Conservation (phyloP, 1,140 invertebrate genomes). For the Drosophila leontia region DNA sequence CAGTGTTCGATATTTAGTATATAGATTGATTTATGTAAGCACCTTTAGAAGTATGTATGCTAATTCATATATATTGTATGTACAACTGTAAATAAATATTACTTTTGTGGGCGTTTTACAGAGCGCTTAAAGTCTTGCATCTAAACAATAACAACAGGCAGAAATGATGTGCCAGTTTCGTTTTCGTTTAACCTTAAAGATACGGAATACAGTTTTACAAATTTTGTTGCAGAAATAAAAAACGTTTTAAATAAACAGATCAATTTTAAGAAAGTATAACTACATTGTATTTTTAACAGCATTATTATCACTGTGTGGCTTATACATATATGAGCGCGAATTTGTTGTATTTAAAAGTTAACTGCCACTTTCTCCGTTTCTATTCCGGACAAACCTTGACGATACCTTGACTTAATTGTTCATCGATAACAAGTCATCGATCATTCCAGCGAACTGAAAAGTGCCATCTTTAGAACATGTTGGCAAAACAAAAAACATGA, state of each 20-base stretch:
- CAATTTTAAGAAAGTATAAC: constrained; percentile 31
- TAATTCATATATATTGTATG: constrained; percentile 46
- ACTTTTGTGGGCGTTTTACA: constrained; percentile 42
- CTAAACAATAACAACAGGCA: constrained; percentile 16
- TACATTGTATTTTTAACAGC: background rate
- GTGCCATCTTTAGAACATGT: constrained; percentile 17
- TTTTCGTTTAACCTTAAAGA: constrained; percentile 29
- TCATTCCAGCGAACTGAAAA: background rate
- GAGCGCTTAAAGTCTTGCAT: constrained; percentile 35
- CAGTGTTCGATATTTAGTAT: constrained; percentile 56
- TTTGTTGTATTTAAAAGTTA: background rate
- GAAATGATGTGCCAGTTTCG: constrained; percentile 15
- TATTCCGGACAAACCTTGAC: background rate
- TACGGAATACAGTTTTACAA: constrained; percentile 22
- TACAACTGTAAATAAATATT: constrained; percentile 56
- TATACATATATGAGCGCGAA: background rate
- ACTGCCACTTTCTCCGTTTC: background rate
- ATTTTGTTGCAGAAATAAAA: constrained; percentile 43
- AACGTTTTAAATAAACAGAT: constrained; percentile 46
- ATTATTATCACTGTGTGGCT: background rate
- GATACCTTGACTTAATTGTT: background rate
- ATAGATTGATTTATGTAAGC: constrained; percentile 50
- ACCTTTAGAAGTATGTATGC: constrained; percentile 37
- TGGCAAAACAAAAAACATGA: constrained; percentile 38
- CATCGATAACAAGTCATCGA: constrained; percentile 1